Conservation (phyloP, 1,140 invertebrate genomes). For the Macrobrachium nipponense region DNA sequence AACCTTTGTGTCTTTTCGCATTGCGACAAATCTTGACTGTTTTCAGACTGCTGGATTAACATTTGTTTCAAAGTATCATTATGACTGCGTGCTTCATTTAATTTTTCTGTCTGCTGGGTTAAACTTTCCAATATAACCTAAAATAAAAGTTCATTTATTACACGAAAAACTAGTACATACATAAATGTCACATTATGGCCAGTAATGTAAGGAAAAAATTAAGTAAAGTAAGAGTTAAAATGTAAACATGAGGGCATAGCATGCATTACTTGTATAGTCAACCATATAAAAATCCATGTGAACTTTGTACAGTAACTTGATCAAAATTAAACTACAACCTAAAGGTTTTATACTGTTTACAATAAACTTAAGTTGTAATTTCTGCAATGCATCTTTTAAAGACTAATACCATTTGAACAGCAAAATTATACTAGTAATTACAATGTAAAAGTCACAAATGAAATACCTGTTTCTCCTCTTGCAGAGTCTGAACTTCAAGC, state of each 20-base stretch:
- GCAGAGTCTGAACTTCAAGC: slow-evolving; percentile 85
- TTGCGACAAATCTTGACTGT: slow-evolving; percentile 66
- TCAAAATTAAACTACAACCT: too few relatives aligned
- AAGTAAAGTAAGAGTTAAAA: too few relatives aligned
- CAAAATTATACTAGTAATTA: background rate
- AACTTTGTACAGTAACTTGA: too few relatives aligned
- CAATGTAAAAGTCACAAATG: background rate
- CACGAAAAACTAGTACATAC: background rate
- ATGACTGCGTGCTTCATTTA: slow-evolving; percentile 77
- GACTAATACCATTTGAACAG: too few relatives aligned
- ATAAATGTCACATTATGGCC: background rate
- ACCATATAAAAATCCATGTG: too few relatives aligned
- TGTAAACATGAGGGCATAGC: too few relatives aligned
- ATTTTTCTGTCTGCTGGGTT: slow-evolving; percentile 89
- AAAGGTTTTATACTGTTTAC: too few relatives aligned
- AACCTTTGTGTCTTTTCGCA: slow-evolving; percentile 72
- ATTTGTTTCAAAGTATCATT: slow-evolving; percentile 79
- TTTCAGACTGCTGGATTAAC: slow-evolving; percentile 74
- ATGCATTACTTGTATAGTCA: too few relatives aligned
- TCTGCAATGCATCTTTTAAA: too few relatives aligned
- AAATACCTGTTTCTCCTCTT: slow-evolving; percentile 85
- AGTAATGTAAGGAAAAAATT: background rate
- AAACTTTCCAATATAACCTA: slow-evolving; percentile 80
- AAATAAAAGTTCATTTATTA: slow-evolving; percentile 14
- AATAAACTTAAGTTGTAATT: too few relatives aligned